phyloP scores from a whole-genome alignment of 2,797 vertebrate species.

The Ataeniobius toweri region DNA sequence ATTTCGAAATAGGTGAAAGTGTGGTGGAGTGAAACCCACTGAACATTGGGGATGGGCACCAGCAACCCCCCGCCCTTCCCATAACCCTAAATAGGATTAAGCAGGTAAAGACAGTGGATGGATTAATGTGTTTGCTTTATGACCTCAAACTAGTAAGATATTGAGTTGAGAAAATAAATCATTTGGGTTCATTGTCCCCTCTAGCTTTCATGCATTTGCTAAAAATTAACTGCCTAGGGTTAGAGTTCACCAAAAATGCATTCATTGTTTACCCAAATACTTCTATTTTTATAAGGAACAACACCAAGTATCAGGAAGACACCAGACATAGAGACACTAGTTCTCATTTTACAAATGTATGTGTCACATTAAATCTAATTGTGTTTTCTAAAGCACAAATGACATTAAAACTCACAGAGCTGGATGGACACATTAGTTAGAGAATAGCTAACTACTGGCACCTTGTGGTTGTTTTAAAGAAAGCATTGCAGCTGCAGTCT shows the following conservation, averaged over 20 bases:
- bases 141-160: background rate
- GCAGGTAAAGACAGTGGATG: background rate
- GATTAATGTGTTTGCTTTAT: background rate
- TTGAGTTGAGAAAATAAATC: background rate
- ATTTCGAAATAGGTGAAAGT: background rate
- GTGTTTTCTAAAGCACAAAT: background rate
- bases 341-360: slow-evolving; percentile 1
- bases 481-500: slow-evolving; percentile 13
- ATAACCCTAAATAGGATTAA: background rate
- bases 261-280: background rate
- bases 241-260: background rate
- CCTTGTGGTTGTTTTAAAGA: slow-evolving; percentile 71
- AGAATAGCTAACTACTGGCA: slow-evolving; percentile 69
- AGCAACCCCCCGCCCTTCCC: background rate
- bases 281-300: background rate
- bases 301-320: background rate
- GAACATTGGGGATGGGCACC: background rate
- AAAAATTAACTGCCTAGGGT: background rate
- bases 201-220: background rate
- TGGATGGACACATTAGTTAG: background rate
- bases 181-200: background rate
- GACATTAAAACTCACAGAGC: background rate
- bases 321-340: background rate
- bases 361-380: background rate
- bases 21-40: background rate